Evolutionary conservation across 2,888 invertebrate genomes (phyloP).

Genomic region (Congeria kusceri): DNA sequence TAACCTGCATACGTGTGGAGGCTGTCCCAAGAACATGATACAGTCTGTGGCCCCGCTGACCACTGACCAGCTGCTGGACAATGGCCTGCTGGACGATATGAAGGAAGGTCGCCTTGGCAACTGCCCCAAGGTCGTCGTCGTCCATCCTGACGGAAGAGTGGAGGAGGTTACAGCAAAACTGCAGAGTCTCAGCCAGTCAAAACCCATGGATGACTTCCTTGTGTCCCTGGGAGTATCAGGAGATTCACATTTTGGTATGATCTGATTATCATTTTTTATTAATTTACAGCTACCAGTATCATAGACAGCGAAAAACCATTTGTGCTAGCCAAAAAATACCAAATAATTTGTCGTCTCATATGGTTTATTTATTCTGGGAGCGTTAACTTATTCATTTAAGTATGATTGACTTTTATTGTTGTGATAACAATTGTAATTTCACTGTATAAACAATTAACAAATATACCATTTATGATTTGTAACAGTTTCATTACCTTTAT

Average conservation of each 20-base stretch:
- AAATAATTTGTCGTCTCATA: too few relatives aligned
- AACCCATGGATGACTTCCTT: constrained; percentile 64
- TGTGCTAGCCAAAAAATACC: too few relatives aligned
- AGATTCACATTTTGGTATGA: constrained; percentile 59
- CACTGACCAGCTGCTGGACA: constrained; percentile 77
- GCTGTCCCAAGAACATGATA: constrained; percentile 48
- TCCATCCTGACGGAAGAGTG: constrained; percentile 80
- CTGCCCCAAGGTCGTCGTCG: constrained; percentile 81
- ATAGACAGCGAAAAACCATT: too few relatives aligned
- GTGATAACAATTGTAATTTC: too few relatives aligned
- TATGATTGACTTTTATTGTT: too few relatives aligned
- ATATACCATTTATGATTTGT: too few relatives aligned
- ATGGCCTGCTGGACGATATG: constrained; percentile 76
- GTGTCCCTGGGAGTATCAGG: constrained; percentile 60
- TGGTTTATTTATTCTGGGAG: too few relatives aligned
- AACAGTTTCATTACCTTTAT: too few relatives aligned
- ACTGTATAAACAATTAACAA: too few relatives aligned
- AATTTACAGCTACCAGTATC: too few relatives aligned
- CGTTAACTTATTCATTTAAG: too few relatives aligned
- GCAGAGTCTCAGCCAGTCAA: constrained; percentile 66
- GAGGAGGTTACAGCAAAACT: constrained; percentile 79
- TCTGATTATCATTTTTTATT: background rate
- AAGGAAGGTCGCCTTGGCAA: constrained; percentile 78
- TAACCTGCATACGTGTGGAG: constrained; percentile 52
- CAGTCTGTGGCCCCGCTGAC: constrained; percentile 59